Percentiles rank a stretch among this genome's conserved stretches.
Evolutionary conservation across 2,797 vertebrate genomes (phyloP).

Genomic region (Zenarchopterus dispar): DNA sequence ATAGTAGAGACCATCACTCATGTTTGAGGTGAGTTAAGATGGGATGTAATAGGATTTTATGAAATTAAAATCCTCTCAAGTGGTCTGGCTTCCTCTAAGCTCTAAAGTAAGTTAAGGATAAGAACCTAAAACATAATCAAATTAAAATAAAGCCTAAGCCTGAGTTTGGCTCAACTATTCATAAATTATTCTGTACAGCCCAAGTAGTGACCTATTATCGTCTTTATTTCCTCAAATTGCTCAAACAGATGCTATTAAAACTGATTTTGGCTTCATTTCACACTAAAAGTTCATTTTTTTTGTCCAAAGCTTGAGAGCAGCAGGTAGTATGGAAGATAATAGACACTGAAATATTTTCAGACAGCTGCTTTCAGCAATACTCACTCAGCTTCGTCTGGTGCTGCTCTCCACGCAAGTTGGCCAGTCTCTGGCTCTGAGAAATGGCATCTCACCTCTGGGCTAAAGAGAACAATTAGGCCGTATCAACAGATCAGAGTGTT

Average conservation of each 20-base stretch:
- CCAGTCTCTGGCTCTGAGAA: conserved; percentile 19
- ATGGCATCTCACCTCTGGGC: conserved; percentile 66
- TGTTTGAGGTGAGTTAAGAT: not conserved
- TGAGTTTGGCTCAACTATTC: not conserved
- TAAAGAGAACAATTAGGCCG: conserved; percentile 79
- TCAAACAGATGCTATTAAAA: not conserved
- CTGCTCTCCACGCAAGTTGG: conserved; percentile 2
- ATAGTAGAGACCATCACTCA: not conserved
- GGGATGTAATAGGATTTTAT: conserved; percentile 2
- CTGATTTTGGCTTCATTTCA: not conserved
- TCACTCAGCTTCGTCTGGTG: not conserved
- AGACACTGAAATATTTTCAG: conserved; percentile 11
- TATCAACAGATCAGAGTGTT: conserved; percentile 75
- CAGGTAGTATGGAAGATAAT: not conserved
- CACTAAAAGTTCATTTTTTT: not conserved
- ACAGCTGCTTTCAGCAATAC: not conserved
- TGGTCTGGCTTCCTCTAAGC: not conserved
- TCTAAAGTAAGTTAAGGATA: conserved; percentile 3
- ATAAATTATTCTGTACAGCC: not conserved
- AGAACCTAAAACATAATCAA: not conserved
- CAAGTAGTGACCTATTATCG: not conserved
- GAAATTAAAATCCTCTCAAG: not conserved
- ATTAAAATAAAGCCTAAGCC: not conserved
- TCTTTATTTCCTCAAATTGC: not conserved
- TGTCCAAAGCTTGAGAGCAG: not conserved